phyloP scores from a whole-genome alignment of 2,113 vertebrate genomes.

The Anseranas semipalmata region DNA sequence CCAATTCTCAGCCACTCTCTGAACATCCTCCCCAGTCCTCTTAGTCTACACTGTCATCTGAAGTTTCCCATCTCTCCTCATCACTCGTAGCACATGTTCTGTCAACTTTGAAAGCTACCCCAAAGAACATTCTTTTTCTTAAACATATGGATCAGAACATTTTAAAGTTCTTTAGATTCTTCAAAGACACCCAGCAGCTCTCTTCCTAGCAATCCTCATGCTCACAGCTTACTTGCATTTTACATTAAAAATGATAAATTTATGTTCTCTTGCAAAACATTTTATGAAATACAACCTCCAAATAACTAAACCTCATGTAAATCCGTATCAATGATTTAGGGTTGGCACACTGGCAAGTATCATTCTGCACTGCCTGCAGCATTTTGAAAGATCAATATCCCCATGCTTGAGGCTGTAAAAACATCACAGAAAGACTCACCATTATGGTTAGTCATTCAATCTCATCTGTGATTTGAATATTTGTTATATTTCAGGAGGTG shows the following conservation, averaged over 20 bases:
- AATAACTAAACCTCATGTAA: neutral
- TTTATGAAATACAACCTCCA: neutral
- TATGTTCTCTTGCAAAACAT: neutral
- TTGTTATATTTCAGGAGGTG: neutral
- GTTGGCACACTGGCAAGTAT: neutral
- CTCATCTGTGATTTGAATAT: neutral
- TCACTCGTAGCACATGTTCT: accelerated
- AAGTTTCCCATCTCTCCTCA: neutral
- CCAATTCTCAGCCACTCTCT: neutral
- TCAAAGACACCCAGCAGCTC: neutral
- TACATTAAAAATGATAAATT: neutral
- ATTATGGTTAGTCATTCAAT: neutral
- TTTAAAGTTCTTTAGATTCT: neutral
- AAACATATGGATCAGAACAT: neutral
- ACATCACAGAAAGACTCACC: neutral
- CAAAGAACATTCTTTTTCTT: neutral
- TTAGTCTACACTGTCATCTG: neutral
- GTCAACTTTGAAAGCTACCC: neutral
- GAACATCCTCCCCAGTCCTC: neutral
- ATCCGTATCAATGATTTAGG: neutral
- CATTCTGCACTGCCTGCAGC: neutral
- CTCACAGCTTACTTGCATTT: neutral
- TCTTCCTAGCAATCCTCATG: neutral
- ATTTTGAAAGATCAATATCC: neutral
- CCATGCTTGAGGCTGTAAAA: neutral